Evolutionary conservation across 2,113 vertebrate genomes (phyloP).

Genomic region (Megaptera novaeangliae): DNA sequence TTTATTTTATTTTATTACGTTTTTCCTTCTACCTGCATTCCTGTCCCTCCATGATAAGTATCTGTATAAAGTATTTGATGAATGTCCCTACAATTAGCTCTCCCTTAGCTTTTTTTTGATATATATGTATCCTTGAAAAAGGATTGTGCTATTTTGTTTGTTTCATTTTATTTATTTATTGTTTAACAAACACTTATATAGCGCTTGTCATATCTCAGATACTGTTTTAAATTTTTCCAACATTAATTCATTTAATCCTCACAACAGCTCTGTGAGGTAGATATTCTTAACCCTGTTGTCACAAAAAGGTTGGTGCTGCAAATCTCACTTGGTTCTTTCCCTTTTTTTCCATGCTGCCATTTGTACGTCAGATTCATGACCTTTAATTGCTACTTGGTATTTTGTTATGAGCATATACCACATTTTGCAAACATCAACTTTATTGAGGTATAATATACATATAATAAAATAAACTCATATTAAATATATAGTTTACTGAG

Average conservation of each 20-base stretch:
- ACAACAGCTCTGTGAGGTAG: background rate
- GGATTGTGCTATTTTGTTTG: background rate
- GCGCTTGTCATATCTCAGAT: background rate
- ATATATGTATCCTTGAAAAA: background rate
- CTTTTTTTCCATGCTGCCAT: background rate
- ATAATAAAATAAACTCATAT: background rate
- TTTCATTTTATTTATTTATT: background rate
- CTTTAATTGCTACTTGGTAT: background rate
- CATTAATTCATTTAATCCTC: background rate
- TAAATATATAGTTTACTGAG: background rate
- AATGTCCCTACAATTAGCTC: background rate
- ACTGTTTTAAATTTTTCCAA: background rate
- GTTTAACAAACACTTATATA: background rate
- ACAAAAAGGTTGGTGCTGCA: background rate
- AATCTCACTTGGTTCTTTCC: background rate
- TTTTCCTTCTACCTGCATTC: background rate
- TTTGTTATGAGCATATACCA: background rate
- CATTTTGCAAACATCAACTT: background rate
- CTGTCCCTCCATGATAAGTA: background rate
- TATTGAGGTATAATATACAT: background rate
- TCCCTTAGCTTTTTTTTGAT: background rate
- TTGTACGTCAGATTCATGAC: background rate
- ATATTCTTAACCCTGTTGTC: background rate
- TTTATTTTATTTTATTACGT: background rate
- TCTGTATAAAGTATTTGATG: background rate